Conservation (phyloP, 1,140 invertebrate genomes). For the Drosophila repletoides region DNA sequence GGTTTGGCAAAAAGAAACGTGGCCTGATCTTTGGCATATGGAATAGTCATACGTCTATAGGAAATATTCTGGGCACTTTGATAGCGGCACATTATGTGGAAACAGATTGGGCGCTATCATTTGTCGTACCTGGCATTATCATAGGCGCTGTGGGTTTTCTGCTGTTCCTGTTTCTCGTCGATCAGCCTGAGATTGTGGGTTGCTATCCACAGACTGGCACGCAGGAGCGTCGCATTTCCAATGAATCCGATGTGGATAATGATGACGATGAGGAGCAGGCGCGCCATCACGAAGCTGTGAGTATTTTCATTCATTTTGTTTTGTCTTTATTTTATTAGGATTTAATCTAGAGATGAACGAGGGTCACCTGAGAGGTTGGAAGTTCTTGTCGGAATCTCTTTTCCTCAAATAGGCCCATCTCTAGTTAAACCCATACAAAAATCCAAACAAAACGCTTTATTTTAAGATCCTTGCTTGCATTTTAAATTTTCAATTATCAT, state of each 20-base stretch:
- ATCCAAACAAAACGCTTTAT: too few relatives aligned
- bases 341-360: too few relatives aligned
- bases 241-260: constrained; percentile 70
- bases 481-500: constrained; percentile 22
- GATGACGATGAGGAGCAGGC: constrained; percentile 46
- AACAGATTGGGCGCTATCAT: constrained; percentile 94
- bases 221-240: constrained; percentile 48
- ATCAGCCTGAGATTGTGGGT: constrained; percentile 90
- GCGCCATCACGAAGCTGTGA: constrained; percentile 59
- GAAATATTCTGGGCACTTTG: constrained; percentile 94
- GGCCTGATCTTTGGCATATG: constrained; percentile 97
- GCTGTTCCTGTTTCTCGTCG: constrained; percentile 93
- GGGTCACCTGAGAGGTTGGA: too few relatives aligned
- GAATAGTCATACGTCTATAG: constrained; percentile 98
- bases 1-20: constrained; percentile 96
- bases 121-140: constrained; percentile 95
- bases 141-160: constrained; percentile 90
- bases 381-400: neutral
- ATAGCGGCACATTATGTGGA: constrained; percentile 94
- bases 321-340: too few relatives aligned
- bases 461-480: constrained; percentile 2
- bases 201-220: constrained; percentile 82
- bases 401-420: neutral
- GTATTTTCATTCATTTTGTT: constrained; percentile 28
- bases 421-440: neutral